These are phyloP conservation scores for Lagorchestes hirsutus DNA, from an alignment of 2,797 vertebrate genomes.

Conservation along the genomic window DNA sequence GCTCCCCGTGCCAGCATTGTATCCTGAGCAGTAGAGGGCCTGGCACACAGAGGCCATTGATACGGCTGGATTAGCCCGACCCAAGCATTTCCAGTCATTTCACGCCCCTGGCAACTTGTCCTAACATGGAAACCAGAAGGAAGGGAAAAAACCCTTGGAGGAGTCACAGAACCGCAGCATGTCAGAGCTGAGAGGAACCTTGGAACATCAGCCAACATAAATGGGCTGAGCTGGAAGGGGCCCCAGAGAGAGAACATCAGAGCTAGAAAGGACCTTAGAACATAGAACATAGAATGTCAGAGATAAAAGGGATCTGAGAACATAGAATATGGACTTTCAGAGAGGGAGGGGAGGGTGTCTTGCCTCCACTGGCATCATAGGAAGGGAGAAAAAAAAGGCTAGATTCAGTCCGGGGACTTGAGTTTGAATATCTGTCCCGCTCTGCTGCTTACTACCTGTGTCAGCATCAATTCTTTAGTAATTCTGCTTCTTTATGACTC, in stretches of 20 bases:
- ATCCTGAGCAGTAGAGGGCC: background rate
- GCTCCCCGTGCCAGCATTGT: background rate
- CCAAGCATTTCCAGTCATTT: slow-evolving; percentile 8
- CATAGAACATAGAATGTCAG: background rate
- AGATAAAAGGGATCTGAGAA: background rate
- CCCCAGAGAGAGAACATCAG: background rate
- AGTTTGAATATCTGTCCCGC: background rate
- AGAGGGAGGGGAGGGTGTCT: background rate
- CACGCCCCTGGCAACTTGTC: slow-evolving; percentile 8
- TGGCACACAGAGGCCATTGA: slow-evolving; percentile 4
- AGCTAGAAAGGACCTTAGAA: background rate
- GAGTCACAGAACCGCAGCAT: background rate
- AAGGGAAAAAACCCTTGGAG: background rate
- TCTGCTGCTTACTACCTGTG: background rate
- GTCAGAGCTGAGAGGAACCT: background rate
- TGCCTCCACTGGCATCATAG: background rate
- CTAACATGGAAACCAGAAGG: background rate
- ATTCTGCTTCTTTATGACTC: background rate
- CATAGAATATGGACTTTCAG: background rate
- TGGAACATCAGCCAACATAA: background rate
- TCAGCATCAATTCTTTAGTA: background rate
- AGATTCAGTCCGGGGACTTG: background rate
- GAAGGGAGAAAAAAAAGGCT: background rate
- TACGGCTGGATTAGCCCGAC: background rate
- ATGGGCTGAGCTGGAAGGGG: background rate